Percentiles rank a stretch among this genome's conserved stretches.
phyloP scores from a whole-genome alignment of 2,888 invertebrate species.

The Acanthosepion lycidas region DNA sequence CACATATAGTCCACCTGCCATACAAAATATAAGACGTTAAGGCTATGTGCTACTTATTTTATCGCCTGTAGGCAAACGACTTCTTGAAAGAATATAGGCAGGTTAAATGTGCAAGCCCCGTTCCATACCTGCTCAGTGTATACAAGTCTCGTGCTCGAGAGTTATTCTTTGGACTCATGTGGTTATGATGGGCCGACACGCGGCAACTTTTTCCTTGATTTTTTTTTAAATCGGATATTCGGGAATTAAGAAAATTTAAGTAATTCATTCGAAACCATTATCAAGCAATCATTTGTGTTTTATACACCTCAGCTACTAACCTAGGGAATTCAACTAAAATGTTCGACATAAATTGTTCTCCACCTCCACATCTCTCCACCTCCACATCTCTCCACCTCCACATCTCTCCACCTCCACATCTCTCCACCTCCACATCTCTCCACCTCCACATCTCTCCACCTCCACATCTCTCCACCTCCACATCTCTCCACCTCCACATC shows the following conservation, averaged over 20 bases:
- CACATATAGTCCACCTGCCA: not conserved
- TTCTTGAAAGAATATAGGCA: not conserved
- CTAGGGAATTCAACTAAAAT: not conserved
- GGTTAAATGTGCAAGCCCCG: not conserved
- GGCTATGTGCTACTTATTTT: not conserved
- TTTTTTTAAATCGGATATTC: not conserved
- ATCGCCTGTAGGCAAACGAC: not conserved
- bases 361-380: no score
- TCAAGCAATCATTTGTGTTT: not conserved
- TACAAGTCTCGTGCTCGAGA: not conserved
- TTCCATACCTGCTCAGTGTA: not conserved
- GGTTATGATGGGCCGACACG: not conserved
- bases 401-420: no score
- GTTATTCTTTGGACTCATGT: not conserved
- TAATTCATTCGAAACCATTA: no score
- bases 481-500: no score
- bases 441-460: no score
- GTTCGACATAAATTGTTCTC: no score
- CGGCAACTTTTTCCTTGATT: not conserved
- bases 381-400: no score
- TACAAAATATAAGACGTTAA: not conserved
- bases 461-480: no score
- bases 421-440: no score
- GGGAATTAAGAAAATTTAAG: no score
- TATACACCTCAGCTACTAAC: not conserved